A percentile compares a stretch with the other conserved stretches of the same genome.
These are phyloP conservation scores for Heptranchias perlo DNA, from an alignment of 2,113 vertebrate species.

Conservation along the genomic window DNA sequence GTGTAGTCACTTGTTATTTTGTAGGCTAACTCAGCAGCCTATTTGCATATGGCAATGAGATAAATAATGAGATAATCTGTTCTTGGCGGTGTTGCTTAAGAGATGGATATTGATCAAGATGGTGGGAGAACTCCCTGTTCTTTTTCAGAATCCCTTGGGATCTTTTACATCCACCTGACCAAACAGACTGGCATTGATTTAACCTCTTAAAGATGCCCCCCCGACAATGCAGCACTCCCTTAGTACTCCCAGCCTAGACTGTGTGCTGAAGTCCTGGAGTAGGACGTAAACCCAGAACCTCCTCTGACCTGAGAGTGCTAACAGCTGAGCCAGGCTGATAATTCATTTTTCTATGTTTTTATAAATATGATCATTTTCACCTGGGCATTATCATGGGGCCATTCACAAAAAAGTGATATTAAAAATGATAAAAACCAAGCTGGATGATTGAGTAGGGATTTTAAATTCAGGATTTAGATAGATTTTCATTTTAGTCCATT, in stretches of 20 bases:
- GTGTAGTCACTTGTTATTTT: neutral
- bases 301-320: neutral
- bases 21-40: neutral
- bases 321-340: neutral
- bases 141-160: neutral
- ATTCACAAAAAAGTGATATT: neutral
- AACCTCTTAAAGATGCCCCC: neutral
- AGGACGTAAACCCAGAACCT: too few relatives aligned
- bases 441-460: neutral
- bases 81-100: neutral
- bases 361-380: too few relatives aligned
- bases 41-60: neutral
- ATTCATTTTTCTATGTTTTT: neutral
- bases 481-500: too few relatives aligned
- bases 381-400: neutral
- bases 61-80: neutral
- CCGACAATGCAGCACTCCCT: neutral
- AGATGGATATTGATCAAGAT: neutral
- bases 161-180: neutral
- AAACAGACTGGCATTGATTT: neutral
- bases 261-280: too few relatives aligned
- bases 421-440: neutral
- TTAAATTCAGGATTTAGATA: too few relatives aligned
- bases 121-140: neutral
- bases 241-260: neutral